Evolutionary conservation across 1,140 invertebrate genomes (phyloP).

Genomic region (Drosophila lacertosa): DNA sequence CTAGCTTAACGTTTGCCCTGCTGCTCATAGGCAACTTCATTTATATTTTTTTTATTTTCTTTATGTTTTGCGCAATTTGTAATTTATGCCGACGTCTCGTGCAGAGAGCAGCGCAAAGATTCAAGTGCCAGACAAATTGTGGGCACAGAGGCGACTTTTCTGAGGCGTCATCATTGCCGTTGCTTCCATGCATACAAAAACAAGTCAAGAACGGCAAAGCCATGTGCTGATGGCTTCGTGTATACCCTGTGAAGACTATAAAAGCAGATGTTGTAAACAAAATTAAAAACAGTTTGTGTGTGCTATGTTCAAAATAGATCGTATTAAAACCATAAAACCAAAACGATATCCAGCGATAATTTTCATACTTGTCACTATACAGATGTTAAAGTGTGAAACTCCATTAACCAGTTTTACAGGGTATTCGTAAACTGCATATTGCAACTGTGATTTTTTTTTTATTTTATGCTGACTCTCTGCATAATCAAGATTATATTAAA

Average conservation of each 20-base stretch:
- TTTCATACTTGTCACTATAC: neutral
- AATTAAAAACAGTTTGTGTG: too few relatives aligned
- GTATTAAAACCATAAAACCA: too few relatives aligned
- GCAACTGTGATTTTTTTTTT: constrained; percentile 37
- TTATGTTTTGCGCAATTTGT: constrained; percentile 67
- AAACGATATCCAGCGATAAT: neutral
- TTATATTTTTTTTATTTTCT: constrained; percentile 39
- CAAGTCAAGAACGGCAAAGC: neutral
- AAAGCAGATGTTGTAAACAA: neutral
- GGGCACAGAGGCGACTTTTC: constrained; percentile 29
- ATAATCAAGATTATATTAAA: constrained; percentile 83
- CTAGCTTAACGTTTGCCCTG: constrained; percentile 2
- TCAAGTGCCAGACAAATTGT: constrained; percentile 67
- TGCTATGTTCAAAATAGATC: too few relatives aligned
- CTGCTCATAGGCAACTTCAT: constrained; percentile 50
- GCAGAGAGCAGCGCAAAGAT: constrained; percentile 35
- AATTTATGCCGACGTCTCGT: constrained; percentile 73
- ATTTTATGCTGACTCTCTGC: constrained; percentile 46
- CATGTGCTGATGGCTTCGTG: neutral
- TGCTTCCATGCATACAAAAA: constrained; percentile 52
- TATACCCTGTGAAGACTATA: constrained; percentile 20
- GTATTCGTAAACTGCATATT: constrained; percentile 34
- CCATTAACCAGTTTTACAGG: constrained; percentile 1
- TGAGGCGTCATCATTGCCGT: constrained; percentile 42
- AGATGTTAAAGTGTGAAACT: neutral